phyloP scores from a whole-genome alignment of 2,797 vertebrate genomes.

The Lacerta bilineata region DNA sequence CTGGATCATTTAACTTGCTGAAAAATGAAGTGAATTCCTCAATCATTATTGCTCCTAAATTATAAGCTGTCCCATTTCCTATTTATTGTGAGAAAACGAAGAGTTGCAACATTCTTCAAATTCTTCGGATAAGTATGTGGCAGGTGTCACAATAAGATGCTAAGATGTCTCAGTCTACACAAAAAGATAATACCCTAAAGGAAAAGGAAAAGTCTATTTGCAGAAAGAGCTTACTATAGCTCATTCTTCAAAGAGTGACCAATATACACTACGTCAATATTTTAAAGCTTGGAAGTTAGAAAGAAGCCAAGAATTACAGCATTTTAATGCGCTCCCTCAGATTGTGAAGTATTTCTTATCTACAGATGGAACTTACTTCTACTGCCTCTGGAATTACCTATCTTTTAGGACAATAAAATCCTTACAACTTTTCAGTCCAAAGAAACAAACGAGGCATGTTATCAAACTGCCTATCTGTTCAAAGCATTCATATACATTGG shows the following conservation, averaged over 20 bases:
- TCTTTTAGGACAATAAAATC: neutral
- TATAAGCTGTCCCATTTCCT: neutral
- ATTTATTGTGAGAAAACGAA: neutral
- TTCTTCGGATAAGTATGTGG: neutral
- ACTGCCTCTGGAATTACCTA: neutral
- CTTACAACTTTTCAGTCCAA: neutral
- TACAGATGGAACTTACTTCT: neutral
- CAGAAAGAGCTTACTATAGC: neutral
- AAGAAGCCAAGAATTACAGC: constrained; percentile 4
- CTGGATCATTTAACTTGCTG: neutral
- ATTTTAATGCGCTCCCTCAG: neutral
- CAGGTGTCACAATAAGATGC: neutral
- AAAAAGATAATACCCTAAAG: neutral
- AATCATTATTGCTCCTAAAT: neutral
- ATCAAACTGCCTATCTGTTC: neutral
- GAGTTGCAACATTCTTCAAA: constrained; percentile 6
- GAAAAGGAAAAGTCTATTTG: neutral
- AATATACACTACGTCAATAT: neutral
- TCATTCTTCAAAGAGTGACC: constrained; percentile 4
- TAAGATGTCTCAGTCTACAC: neutral
- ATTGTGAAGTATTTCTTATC: neutral
- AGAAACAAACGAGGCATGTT: neutral
- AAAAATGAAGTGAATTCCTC: neutral
- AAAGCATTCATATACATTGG: neutral
- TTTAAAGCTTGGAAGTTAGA: neutral